These are phyloP conservation scores for Corynorhinus townsendii DNA, from an alignment of 2,113 vertebrate genomes.

Conservation along the genomic window DNA sequence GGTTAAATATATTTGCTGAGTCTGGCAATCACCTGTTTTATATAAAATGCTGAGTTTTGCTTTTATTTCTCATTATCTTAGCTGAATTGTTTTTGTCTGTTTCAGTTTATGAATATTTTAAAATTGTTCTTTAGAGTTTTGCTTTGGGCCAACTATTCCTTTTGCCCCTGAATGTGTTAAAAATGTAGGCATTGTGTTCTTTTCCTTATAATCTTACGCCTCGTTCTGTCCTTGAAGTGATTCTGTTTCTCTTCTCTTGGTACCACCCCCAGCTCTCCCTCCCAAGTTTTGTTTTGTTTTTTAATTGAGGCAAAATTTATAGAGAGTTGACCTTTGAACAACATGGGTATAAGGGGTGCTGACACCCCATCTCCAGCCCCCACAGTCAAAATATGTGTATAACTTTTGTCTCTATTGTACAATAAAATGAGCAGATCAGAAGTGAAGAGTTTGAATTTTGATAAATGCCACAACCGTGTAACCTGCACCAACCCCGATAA, in stretches of 20 bases:
- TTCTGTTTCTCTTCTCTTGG: not conserved
- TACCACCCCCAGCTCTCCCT: not conserved
- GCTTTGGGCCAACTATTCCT: not conserved
- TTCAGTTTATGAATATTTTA: constrained; percentile 6
- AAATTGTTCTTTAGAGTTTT: constrained; percentile 27
- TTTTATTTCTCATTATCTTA: not conserved
- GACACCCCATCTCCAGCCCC: not conserved
- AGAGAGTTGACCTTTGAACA: not conserved
- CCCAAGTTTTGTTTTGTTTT: not conserved
- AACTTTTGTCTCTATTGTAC: not conserved
- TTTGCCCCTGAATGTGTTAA: constrained; percentile 46
- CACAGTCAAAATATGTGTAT: not conserved
- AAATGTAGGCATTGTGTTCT: not conserved
- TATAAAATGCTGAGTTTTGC: not conserved
- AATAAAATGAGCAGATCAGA: not conserved
- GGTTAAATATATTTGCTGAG: not conserved
- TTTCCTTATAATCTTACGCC: not conserved
- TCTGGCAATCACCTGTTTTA: not conserved
- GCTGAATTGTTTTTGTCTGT: not conserved
- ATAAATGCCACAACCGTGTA: not conserved
- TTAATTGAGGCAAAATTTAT: not conserved
- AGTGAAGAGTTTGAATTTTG: not conserved
- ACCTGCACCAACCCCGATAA: not conserved
- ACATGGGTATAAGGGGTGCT: not conserved
- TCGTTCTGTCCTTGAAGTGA: not conserved